phyloP scores from a whole-genome alignment of 2,888 invertebrate genomes.

The Drosophila nr. perissopoda region DNA sequence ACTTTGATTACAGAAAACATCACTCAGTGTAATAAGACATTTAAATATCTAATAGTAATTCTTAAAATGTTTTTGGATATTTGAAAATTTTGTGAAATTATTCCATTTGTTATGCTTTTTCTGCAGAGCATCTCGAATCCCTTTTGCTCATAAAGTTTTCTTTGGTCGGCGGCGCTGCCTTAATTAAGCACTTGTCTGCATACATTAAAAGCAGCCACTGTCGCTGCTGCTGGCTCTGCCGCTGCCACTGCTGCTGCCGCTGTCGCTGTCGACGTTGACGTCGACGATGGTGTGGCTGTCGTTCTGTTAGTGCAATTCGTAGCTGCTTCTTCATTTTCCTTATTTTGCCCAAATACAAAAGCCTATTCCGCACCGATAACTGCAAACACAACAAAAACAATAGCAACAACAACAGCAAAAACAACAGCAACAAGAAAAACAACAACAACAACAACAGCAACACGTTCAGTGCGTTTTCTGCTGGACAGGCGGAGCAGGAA shows the following conservation, averaged over 20 bases:
- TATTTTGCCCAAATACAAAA: constrained; percentile 81
- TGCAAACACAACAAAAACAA: constrained; percentile 74
- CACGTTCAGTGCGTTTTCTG: constrained; percentile 50
- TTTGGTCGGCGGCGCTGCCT: constrained; percentile 62
- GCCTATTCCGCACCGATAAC: constrained; percentile 82
- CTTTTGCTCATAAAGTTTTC: neutral
- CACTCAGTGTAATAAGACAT: neutral
- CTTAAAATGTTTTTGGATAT: neutral
- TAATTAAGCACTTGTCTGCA: constrained; percentile 82
- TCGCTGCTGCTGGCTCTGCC: constrained; percentile 42
- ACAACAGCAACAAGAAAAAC: constrained; percentile 1
- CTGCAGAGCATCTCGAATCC: neutral
- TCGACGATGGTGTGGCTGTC: constrained; percentile 21
- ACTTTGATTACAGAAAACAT: neutral
- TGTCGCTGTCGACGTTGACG: constrained; percentile 15
- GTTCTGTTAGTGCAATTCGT: constrained; percentile 36
- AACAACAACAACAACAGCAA: constrained; percentile 14
- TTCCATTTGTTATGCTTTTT: neutral
- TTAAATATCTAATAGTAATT: neutral
- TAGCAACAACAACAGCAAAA: constrained; percentile 23
- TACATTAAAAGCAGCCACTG: constrained; percentile 77
- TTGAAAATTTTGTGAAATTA: neutral
- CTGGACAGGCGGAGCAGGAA: constrained; percentile 71
- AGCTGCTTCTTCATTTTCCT: constrained; percentile 75
- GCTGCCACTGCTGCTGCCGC: constrained; percentile 51